Base-by-base conservation (phyloP, 1,140 invertebrate genomes). In the Ridgeia piscesae region DNA sequence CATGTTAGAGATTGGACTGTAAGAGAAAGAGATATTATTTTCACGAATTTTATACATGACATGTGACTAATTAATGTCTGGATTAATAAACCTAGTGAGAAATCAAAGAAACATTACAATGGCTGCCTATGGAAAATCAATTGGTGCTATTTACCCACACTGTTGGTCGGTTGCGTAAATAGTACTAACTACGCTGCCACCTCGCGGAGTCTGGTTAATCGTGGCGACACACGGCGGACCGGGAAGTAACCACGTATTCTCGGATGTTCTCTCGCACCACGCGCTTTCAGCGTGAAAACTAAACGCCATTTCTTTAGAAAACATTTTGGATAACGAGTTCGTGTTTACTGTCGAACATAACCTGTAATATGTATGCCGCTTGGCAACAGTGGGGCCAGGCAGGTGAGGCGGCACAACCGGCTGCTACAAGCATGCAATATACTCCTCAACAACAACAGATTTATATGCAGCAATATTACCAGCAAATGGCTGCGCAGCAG, bases 381-480 rank as follows among this genome's bases (percentile, higher is more conserved):
- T 77, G 58, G 58, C 58, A 77, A 77, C 58, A 77, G 58, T 77
- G 58, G 58, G 58, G 58, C 11, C 58, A 77, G 58, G 17, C 17
- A 77, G 27, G 17, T 31, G 58, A 77, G 27, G 58, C 58, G 4
- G 58, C 58, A 0, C 58, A 77, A 77, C 14, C 58, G 58, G 58
- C 58, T 77, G 27, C 58, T 31, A 17, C 58, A 21, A 77, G 27
- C 58, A 77, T 77, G 58, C 58, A 77, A 6, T 77, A 77, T 21
- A 0, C 58, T 21, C 89, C 58, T 21, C 89, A 90, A 90, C 89
- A 89, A 34, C 89, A 90, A 42, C 89, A 90, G 35, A 33, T 90
- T 42, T 90, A 90, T 42, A 34, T 34, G 89, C 89, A 90, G 89
- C 89, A 90, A 27, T 90, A 90, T 90, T 90, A 90, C 35, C 89